Percentiles rank a stretch among this genome's conserved stretches.
Evolutionary conservation across 92 coral and sea anemone species (phyloP).

Genomic region (Umimayanthus kanabou): DNA sequence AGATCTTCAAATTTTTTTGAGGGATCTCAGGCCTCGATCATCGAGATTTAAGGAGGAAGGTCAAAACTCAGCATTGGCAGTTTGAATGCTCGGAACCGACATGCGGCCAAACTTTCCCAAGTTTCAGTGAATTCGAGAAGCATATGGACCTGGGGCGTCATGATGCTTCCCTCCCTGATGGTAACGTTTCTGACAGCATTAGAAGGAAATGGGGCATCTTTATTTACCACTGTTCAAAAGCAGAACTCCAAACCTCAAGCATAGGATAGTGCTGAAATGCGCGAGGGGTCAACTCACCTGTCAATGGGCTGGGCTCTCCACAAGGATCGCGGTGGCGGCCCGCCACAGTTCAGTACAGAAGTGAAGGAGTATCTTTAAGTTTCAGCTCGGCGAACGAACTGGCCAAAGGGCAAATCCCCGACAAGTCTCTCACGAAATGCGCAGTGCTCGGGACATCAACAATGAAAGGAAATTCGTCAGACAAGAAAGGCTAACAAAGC

Average conservation of each 20-base stretch:
- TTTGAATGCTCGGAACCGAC: too few relatives aligned
- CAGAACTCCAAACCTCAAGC: neutral
- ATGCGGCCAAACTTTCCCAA: constrained; percentile 22
- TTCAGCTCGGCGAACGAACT: constrained; percentile 60
- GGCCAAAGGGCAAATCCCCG: constrained; percentile 52
- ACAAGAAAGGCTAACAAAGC: constrained; percentile 55
- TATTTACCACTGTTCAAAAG: neutral
- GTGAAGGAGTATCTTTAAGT: constrained; percentile 59
- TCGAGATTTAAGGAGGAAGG: too few relatives aligned
- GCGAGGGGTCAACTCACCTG: neutral
- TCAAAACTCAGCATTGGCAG: too few relatives aligned
- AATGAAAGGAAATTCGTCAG: constrained; percentile 35
- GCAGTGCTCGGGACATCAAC: constrained; percentile 48
- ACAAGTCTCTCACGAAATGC: constrained; percentile 65
- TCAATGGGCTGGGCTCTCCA: constrained; percentile 53
- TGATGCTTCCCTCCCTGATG: neutral
- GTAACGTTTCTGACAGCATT: neutral
- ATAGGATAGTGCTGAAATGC: neutral
- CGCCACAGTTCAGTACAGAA: constrained; percentile 51
- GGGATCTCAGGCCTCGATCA: too few relatives aligned
- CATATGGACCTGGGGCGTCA: constrained; percentile 5
- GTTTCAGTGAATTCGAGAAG: constrained; percentile 49
- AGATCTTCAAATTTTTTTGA: too few relatives aligned
- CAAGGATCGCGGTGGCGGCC: constrained; percentile 37
- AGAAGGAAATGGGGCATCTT: constrained; percentile 16